Percentiles rank a stretch among this genome's conserved stretches.
Conservation (phyloP, 1,140 invertebrate genomes). For the Pachypeltis micranthus region DNA sequence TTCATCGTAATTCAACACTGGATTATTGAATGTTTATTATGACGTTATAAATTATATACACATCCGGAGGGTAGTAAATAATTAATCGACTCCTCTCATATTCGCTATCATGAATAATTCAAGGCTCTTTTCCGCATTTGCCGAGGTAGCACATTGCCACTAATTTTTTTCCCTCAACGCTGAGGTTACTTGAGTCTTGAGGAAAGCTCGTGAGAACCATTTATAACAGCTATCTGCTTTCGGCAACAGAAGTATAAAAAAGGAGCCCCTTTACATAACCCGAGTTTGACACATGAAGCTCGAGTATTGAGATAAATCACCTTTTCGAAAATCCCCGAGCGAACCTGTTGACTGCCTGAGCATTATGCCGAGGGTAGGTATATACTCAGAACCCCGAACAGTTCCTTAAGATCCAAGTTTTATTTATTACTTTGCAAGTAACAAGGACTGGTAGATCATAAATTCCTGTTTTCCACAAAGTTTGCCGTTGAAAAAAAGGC, state of each 20-base stretch:
- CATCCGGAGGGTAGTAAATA: too few relatives aligned
- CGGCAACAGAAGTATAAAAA: not conserved
- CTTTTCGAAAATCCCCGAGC: not conserved
- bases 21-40: too few relatives aligned
- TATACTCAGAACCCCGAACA: not conserved
- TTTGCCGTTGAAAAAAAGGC: too few relatives aligned
- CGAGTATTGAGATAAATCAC: slow-evolving; percentile 8
- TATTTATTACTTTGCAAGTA: slow-evolving; percentile 4
- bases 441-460: too few relatives aligned
- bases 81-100: too few relatives aligned
- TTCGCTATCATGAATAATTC: too few relatives aligned
- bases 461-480: too few relatives aligned
- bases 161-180: too few relatives aligned
- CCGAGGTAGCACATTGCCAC: too few relatives aligned
- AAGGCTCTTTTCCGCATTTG: too few relatives aligned
- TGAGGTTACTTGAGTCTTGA: not conserved
- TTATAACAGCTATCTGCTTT: not conserved
- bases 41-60: too few relatives aligned
- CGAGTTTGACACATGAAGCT: slow-evolving; percentile 8
- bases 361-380: not conserved
- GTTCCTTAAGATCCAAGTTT: not conserved
- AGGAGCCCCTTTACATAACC: not conserved
- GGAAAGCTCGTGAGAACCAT: slow-evolving; percentile 1
- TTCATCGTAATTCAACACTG: too few relatives aligned
- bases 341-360: slow-evolving; percentile 3